Percentiles rank a stretch among this genome's conserved stretches.
phyloP scores from a whole-genome alignment of 1,140 invertebrate genomes.

The Trissolcus basalis region DNA sequence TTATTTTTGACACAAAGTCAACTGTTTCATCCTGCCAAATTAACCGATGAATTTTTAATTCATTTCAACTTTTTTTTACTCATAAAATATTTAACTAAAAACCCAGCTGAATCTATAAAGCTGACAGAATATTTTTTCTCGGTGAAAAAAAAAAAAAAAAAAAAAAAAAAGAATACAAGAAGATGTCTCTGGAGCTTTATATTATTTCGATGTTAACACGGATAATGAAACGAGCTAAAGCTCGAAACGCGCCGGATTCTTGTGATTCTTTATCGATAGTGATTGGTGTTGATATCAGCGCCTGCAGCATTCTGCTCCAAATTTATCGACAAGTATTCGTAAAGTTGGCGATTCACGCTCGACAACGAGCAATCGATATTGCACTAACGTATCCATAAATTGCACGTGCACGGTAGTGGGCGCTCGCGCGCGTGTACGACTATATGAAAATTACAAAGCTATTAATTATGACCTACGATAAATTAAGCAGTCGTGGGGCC shows the following conservation, averaged over 20 bases:
- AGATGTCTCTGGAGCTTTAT: too few relatives aligned
- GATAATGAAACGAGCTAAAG: conserved; percentile 1
- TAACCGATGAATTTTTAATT: too few relatives aligned
- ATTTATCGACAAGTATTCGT: conserved; percentile 58
- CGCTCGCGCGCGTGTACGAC: conserved; percentile 64
- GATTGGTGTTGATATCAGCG: conserved; percentile 46
- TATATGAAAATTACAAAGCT: conserved; percentile 77
- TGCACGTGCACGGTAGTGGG: conserved; percentile 44
- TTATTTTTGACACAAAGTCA: too few relatives aligned
- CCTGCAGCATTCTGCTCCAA: conserved; percentile 51
- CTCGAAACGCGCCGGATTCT: conserved; percentile 29
- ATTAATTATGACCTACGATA: conserved; percentile 76
- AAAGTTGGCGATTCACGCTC: conserved; percentile 55
- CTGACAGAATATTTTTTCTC: too few relatives aligned
- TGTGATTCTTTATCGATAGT: conserved; percentile 42
- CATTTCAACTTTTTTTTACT: too few relatives aligned
- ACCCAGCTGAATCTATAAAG: too few relatives aligned
- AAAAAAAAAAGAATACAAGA: too few relatives aligned
- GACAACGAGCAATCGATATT: conserved; percentile 58
- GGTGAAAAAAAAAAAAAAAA: too few relatives aligned
- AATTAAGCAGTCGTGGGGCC: conserved; percentile 75
- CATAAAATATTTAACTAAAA: too few relatives aligned
- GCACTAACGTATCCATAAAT: conserved; percentile 60
- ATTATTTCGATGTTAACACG: too few relatives aligned
- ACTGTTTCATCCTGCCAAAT: too few relatives aligned